Base-by-base conservation (phyloP, 2,797 vertebrate genomes). In the Peromyscus attwateri region DNA sequence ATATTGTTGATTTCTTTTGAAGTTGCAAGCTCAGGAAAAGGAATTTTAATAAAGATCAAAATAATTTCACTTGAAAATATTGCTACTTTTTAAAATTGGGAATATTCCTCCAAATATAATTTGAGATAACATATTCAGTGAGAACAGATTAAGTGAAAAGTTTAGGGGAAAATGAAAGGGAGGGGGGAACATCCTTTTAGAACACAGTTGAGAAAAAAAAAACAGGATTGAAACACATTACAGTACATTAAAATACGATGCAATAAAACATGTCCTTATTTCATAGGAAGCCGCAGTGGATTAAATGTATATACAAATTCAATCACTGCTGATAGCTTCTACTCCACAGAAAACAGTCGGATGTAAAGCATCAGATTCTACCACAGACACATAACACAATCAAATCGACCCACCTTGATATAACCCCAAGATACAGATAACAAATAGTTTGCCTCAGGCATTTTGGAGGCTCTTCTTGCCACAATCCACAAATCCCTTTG, bases 351-450 rank as follows among this genome's bases (percentile, higher is more conserved):
- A 95, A 94, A 95, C 73, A 87, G 40, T 77, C 11, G 76, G 92
- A 68, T 64, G 46, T 14, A 81, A 94, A 40, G 57, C 31, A 87
- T 70, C 89, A 55, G 84, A 93, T 91, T 89, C 95, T 76, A 79
- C 52, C 89, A 91, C 89, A 94, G 76, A 93, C 94, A 93, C 92
- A 11, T 71, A 92, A 76, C 43, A 75, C 8, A 96, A 89, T 92
- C 55, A 97, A 66, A 97, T 37, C 0, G 95, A 99, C 99, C 99
- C 99, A 99, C 99, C 99, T 99, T 99, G 97, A 99, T 99, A 97
- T 99, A 99, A 98, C 99, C 99, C 99, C 99, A 99, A 98, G 99
- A 99, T 93, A 99, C 99, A 92, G 99, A 99, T 95, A 99, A 99
- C 98, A 99, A 99, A 99, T 99, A 99, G 98, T 99, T 99, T 98